Evolutionary conservation across 2,113 vertebrate genomes (phyloP).

Genomic region (Turdus rufiventris): DNA sequence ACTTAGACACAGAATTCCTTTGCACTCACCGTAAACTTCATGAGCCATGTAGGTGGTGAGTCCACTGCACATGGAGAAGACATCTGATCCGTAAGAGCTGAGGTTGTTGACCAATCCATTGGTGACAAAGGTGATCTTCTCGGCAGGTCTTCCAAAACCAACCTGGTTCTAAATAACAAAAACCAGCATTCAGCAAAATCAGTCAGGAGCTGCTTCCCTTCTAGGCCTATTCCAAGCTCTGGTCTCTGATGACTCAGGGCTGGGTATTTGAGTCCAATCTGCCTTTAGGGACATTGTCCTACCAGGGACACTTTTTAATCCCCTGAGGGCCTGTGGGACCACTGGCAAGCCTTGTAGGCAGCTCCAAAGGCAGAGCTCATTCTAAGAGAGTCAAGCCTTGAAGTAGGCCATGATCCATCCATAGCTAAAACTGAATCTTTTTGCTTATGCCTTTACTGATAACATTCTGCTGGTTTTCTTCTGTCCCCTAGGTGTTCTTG

Average conservation of each 20-base stretch:
- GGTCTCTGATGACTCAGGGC: fast-evolving
- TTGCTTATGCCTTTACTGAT: neutral
- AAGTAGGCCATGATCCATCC: neutral
- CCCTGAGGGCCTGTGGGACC: neutral
- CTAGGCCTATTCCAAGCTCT: too few relatives aligned
- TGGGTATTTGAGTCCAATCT: neutral
- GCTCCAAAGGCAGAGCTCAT: neutral
- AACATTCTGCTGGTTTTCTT: neutral
- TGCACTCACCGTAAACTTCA: neutral
- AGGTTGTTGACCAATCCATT: neutral
- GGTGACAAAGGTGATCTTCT: neutral
- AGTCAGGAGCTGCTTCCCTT: neutral
- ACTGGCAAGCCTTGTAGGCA: neutral
- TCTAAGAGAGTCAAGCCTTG: neutral
- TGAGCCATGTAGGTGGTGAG: neutral
- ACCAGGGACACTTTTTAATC: too few relatives aligned
- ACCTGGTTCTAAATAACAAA: neutral
- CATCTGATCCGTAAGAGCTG: fast-evolving
- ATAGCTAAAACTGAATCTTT: neutral
- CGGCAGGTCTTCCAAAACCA: fast-evolving
- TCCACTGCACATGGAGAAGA: neutral
- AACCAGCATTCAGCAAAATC: neutral
- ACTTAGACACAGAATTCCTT: neutral
- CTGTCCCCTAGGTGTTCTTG: neutral
- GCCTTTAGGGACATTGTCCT: too few relatives aligned